Evolutionary conservation across 1,140 invertebrate genomes (phyloP), one percentile per base, ranked within the genome.

Genomic region (Marisa cornuarietis): DNA sequence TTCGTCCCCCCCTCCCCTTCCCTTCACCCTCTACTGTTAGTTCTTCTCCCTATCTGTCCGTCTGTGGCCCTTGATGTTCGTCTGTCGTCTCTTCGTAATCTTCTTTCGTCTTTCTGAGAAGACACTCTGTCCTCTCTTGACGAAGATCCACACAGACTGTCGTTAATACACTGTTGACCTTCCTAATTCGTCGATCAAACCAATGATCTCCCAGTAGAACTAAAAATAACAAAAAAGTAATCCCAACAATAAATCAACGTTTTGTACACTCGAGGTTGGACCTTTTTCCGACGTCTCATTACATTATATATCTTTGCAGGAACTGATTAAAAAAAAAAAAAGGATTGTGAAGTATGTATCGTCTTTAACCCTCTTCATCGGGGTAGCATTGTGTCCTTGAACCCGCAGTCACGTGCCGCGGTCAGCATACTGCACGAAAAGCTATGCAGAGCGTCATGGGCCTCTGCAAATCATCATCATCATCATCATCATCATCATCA

Each of bases 371-470:
- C 31, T 42, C 31, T 63, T 79, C 75, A 84, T 54, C 83, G 71
- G 42, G 83, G 83, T 51, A 85, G 58, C 18, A 66, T 71, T 5
- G 83, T 72, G 52, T 86, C 87, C 78, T 90, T 90, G 80, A 82
- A 85, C 42, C 85, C 80, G 75, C 86, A 90, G 51, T 86, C 83
- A 76, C 89, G 87, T 54, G 88, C 87, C 52, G 87, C 79, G 16
- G 86, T 85, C 77, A 91, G 78, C 88, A 91, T 88, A 79, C 90
- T 90, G 81, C 90, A 90, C n/a, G 90, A 90, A 79, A 91, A 91
- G 69, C 85, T 89, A 78, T 91, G 89, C 7, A 91, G 82, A 16
- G 90, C 90, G 79, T 91, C 89, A 82, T 91, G 90, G 52, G 90
- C 90, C 83, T 91, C 90, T 90, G 85, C 62, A 83, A 51, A 31